Percentiles rank a stretch among this genome's conserved stretches.
phyloP scores from a whole-genome alignment of 2,797 vertebrate genomes.

The Sebastolobus alascanus region DNA sequence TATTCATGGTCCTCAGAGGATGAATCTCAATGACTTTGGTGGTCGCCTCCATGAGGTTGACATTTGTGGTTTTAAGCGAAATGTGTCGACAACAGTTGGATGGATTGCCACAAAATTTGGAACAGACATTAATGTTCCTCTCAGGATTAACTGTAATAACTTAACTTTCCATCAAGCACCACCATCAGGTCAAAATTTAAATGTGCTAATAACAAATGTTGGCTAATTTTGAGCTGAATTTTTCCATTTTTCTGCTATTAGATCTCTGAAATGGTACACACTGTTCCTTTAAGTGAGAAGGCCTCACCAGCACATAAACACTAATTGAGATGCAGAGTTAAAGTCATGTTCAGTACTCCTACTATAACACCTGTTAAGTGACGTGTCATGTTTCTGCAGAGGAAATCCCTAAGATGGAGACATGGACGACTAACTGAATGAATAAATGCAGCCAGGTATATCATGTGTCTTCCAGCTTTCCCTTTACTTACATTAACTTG shows the following conservation, averaged over 20 bases:
- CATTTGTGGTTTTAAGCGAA: too few relatives aligned
- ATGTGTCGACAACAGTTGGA: too few relatives aligned
- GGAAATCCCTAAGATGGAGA: constrained; percentile 43
- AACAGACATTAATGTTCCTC: not conserved
- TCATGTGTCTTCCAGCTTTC: constrained; percentile 41
- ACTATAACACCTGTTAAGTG: not conserved
- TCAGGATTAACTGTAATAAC: too few relatives aligned
- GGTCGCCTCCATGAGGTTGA: too few relatives aligned
- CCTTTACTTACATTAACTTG: constrained; percentile 38
- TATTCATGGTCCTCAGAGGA: not conserved
- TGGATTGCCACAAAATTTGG: too few relatives aligned
- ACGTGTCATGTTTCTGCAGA: constrained; percentile 11
- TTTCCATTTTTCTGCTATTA: too few relatives aligned
- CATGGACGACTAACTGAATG: constrained; percentile 22
- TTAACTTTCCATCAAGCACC: too few relatives aligned
- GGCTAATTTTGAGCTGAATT: too few relatives aligned
- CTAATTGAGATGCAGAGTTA: not conserved
- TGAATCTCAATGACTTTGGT: not conserved
- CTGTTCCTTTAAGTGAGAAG: not conserved
- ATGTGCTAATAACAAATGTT: not conserved
- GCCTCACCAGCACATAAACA: not conserved
- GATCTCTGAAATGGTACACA: too few relatives aligned
- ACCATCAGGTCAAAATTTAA: too few relatives aligned
- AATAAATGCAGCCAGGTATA: constrained; percentile 39
- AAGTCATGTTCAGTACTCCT: not conserved